phyloP scores from a whole-genome alignment of 2,797 vertebrate genomes.

The Anniella stebbinsi region DNA sequence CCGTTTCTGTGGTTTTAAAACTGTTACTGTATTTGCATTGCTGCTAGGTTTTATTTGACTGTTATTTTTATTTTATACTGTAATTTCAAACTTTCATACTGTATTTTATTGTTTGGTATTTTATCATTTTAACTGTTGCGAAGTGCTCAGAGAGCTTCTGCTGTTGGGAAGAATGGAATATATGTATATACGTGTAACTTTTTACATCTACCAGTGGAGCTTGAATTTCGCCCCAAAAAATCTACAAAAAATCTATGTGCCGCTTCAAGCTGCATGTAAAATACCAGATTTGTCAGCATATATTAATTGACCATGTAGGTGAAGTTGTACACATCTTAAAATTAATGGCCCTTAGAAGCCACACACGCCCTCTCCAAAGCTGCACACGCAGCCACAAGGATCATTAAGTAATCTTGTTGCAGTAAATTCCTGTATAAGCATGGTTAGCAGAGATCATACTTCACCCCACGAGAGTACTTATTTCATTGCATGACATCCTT shows the following conservation, averaged over 20 bases:
- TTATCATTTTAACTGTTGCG: too few species aligned
- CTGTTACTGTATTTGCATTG: too few species aligned
- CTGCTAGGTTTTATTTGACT: too few species aligned
- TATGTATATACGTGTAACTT: conserved; percentile 29
- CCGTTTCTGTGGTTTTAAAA: too few species aligned
- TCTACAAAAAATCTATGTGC: conserved; percentile 47
- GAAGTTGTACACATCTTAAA: conserved; percentile 38
- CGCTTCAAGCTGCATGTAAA: conserved; percentile 48
- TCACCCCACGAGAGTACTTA: conserved; percentile 3
- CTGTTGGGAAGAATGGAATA: too few species aligned
- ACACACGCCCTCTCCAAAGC: conserved; percentile 17
- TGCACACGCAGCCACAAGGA: conserved; percentile 27
- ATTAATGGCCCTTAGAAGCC: conserved; percentile 29
- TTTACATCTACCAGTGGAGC: conserved; percentile 55
- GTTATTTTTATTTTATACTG: too few species aligned
- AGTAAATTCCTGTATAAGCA: conserved; percentile 17
- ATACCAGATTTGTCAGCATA: conserved; percentile 28
- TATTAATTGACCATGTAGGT: conserved; percentile 40
- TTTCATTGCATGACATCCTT: conserved; percentile 35
- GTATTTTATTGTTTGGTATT: too few species aligned
- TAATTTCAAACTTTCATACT: too few species aligned
- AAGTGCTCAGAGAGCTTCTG: too few species aligned
- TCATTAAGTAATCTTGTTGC: neutral
- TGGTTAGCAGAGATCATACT: conserved; percentile 18
- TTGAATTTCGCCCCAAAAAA: too few species aligned